Percentiles rank a stretch among this genome's conserved stretches.
phyloP scores from a whole-genome alignment of 1,140 invertebrate genomes.

The Pseudoatta argentina region DNA sequence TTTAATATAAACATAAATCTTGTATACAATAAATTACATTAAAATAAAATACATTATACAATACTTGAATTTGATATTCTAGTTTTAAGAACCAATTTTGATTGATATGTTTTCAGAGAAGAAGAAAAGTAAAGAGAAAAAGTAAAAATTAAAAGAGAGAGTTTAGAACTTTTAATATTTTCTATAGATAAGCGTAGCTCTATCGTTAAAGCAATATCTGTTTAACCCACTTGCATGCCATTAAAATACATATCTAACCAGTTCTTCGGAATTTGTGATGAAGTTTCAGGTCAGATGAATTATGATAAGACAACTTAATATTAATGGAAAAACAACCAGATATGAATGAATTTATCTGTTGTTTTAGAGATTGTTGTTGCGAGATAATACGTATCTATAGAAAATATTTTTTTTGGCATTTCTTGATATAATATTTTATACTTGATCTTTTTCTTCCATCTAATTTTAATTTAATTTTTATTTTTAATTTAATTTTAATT shows the following conservation, averaged over 20 bases:
- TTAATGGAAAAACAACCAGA: background rate
- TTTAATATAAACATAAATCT: background rate
- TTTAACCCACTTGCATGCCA: background rate
- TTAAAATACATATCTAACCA: background rate
- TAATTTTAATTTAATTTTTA: slow-evolving; percentile 16
- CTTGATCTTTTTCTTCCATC: background rate
- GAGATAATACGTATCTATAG: background rate
- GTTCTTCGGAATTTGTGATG: slow-evolving; percentile 1
- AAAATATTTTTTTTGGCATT: too few relatives aligned
- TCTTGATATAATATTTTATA: background rate
- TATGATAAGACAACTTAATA: slow-evolving; percentile 6
- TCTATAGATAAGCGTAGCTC: background rate
- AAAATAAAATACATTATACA: background rate
- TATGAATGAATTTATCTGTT: slow-evolving; percentile 58
- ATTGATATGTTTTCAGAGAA: background rate
- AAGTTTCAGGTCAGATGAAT: background rate
- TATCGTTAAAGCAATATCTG: background rate
- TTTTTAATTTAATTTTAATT: slow-evolving; percentile 16
- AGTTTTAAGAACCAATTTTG: background rate
- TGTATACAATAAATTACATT: background rate
- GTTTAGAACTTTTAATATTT: background rate
- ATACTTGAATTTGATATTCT: background rate
- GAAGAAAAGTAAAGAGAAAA: background rate
- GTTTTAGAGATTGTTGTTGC: background rate
- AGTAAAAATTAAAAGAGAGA: too few relatives aligned